Evolutionary conservation across 2,113 vertebrate species (phyloP).

Genomic region (Sapayoa aenigma): DNA sequence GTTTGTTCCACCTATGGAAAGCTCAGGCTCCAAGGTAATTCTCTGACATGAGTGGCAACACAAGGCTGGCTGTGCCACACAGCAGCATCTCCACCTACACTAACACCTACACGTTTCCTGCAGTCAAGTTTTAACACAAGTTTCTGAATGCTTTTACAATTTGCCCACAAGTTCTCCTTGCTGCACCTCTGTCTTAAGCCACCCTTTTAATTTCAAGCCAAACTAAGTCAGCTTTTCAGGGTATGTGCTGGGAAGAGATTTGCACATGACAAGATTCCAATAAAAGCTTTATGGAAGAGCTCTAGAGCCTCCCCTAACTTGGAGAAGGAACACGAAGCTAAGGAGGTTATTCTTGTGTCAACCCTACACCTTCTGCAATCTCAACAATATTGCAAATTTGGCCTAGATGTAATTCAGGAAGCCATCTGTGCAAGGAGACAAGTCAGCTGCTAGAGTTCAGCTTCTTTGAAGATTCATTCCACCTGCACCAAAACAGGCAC

Average conservation of each 20-base stretch:
- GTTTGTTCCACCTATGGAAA: not conserved
- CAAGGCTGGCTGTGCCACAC: not conserved
- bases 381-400: not conserved
- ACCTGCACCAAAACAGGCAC: conserved; percentile 1
- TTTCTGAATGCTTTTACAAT: not conserved
- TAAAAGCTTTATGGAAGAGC: not conserved
- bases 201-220: not conserved
- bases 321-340: not conserved
- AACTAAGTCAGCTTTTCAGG: not conserved
- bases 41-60: not conserved
- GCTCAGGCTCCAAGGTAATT: not conserved
- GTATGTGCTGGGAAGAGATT: not conserved
- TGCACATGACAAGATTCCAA: not conserved
- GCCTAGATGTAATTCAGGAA: conserved; percentile 13
- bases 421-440: conserved; percentile 11
- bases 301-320: not conserved
- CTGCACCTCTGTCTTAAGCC: not conserved
- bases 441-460: not conserved
- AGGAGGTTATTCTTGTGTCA: not conserved
- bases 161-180: not conserved
- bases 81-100: not conserved
- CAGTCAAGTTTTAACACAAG: not conserved
- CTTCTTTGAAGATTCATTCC: not conserved
- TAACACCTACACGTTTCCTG: not conserved
- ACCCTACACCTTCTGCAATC: not conserved